phyloP scores from a whole-genome alignment of 2,113 vertebrate species.

The Heptranchias perlo region DNA sequence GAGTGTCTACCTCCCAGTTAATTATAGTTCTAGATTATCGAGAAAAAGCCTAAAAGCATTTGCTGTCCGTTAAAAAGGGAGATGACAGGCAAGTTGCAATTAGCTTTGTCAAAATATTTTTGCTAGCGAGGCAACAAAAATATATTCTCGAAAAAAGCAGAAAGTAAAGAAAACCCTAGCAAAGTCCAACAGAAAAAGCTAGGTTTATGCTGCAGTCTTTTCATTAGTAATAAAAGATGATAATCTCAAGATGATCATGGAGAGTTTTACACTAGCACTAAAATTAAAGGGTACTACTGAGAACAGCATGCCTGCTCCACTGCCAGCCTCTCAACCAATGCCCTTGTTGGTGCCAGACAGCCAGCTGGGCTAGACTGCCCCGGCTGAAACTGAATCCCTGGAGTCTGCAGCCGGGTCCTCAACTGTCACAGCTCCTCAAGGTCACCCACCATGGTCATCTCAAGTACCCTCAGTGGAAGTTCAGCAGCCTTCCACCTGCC shows the following conservation, averaged over 20 bases:
- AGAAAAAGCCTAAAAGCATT: not conserved
- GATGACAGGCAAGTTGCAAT: not conserved
- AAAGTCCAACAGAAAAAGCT: not conserved
- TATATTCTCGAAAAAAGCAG: not conserved
- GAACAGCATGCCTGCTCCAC: not conserved
- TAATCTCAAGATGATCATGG: not conserved
- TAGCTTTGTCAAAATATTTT: constrained; percentile 4
- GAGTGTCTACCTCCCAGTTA: not conserved
- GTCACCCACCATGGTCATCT: not conserved
- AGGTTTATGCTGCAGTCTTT: not conserved
- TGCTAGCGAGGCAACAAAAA: not conserved
- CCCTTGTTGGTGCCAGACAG: not conserved
- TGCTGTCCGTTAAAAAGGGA: not conserved
- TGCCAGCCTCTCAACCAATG: not conserved
- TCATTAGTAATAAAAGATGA: not conserved
- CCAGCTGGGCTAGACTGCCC: not conserved
- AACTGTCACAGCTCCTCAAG: not conserved
- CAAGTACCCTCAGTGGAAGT: not conserved
- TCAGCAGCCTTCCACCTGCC: not conserved
- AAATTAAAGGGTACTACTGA: not conserved
- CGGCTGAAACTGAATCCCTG: not conserved
- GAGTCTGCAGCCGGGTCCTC: not conserved
- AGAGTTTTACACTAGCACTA: not conserved
- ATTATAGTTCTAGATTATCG: not conserved
- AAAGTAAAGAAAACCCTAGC: not conserved